These are phyloP conservation scores for Drepanosiphum platanoidis DNA, from an alignment of 2,888 invertebrate genomes.

Conservation along the genomic window DNA sequence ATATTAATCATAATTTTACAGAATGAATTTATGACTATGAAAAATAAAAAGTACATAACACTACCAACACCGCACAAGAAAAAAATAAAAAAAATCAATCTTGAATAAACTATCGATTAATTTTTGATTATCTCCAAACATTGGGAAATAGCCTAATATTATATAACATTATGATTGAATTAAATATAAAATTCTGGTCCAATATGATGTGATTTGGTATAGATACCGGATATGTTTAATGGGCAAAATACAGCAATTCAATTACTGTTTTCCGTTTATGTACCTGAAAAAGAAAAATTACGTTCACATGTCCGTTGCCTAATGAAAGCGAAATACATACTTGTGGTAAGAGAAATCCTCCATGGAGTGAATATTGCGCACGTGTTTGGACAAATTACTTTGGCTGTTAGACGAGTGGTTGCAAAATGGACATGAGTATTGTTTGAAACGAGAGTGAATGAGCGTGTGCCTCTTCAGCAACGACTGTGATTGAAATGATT, in stretches of 20 bases:
- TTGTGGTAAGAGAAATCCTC: conserved; percentile 47
- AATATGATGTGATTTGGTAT: background rate
- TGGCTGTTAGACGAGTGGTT: conserved; percentile 52
- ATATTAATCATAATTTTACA: background rate
- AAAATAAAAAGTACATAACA: background rate
- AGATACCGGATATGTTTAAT: background rate
- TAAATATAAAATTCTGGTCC: background rate
- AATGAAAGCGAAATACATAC: background rate
- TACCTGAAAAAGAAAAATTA: conserved; percentile 28
- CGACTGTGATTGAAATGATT: conserved; percentile 42
- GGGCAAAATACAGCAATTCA: background rate
- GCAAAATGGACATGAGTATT: conserved; percentile 52
- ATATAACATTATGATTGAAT: no score
- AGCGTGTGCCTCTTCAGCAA: conserved; percentile 39
- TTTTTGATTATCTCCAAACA: no score
- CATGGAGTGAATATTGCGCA: conserved; percentile 53
- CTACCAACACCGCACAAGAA: background rate
- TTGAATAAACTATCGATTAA: background rate
- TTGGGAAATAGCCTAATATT: no score
- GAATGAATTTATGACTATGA: background rate
- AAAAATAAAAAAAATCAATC: background rate
- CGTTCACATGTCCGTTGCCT: background rate
- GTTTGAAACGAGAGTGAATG: conserved; percentile 51
- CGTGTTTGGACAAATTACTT: conserved; percentile 55
- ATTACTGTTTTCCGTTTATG: conserved; percentile 34